Base-by-base conservation (phyloP, 2,797 vertebrate genomes). In the Lerista edwardsae region DNA sequence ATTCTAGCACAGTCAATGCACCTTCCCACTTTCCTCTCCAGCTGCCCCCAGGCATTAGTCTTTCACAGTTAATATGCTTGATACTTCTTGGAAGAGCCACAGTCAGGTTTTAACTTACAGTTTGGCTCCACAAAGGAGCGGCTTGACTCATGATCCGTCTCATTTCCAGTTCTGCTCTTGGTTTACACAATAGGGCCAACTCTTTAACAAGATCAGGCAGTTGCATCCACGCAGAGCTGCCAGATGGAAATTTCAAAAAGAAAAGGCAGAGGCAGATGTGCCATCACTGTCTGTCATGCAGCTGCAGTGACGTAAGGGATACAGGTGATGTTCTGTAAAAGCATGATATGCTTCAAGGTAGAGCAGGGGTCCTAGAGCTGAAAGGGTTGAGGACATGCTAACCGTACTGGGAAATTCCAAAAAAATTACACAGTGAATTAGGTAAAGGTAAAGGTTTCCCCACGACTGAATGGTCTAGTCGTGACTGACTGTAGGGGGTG, bases 131-230 rank as follows among this genome's bases (percentile, higher is more conserved):
- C 4, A 3, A 17, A 47, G 72, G 81, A 34, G 65, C 84, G 67
- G 34, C 47, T 55, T 57, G 85, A 41, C 64, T 6, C 68, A 82
- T 6, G 67, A 87, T 4, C 14, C 4, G 4, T 15, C n/a, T 88
- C 5, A 14, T 65, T 57, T 67, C 0, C 0, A 61, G 3, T 29
- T 61, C 67, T 88, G 75, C 82, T 4, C 68, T 62, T 79, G 31
- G 29, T 67, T 80, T 65, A 75, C 47, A 80, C 71, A 74, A 57
- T 57, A 57, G 69, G 62, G 64, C 29, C 39, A 74, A 55, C 51
- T 51, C 61, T 85, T n/a, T 74, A 39, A 85, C n/a, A 55, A 85
- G 71, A 75, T 80, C 77, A 79, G 71, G 41, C 79, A 57, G 71
- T 68, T 80, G 84, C 44, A 41, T 75, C 69, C 29, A 57, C 41